Percentiles rank a stretch among this genome's conserved stretches.
These are phyloP conservation scores for Cochlearius cochlearius DNA, from an alignment of 2,113 vertebrate species.

Conservation along the genomic window DNA sequence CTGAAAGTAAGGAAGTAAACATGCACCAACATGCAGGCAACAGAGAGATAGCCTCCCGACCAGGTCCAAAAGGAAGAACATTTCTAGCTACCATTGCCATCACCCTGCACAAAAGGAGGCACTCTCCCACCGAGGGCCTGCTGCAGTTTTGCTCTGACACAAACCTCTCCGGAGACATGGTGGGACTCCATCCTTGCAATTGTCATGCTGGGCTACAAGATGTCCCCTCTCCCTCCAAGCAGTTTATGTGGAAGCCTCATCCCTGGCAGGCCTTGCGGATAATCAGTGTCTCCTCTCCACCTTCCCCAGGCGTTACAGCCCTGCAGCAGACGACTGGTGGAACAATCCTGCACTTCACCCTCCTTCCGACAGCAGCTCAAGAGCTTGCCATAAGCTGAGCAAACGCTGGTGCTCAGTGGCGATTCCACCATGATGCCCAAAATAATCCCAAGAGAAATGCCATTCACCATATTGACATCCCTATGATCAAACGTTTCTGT, in stretches of 20 bases:
- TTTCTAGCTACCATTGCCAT: neutral
- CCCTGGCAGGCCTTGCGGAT: neutral
- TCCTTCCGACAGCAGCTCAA: neutral
- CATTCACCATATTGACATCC: neutral
- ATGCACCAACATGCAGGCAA: neutral
- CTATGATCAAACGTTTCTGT: neutral
- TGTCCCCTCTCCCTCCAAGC: neutral
- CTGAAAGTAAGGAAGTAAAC: neutral
- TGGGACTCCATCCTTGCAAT: neutral
- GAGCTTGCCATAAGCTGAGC: neutral
- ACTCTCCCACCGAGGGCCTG: neutral
- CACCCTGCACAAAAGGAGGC: neutral
- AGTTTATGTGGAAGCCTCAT: neutral
- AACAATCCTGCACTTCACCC: neutral
- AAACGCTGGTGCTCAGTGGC: neutral
- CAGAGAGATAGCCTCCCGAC: neutral
- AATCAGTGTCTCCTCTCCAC: neutral
- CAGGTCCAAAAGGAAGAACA: neutral
- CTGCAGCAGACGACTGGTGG: fast-evolving
- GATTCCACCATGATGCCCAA: neutral
- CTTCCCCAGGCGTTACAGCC: neutral
- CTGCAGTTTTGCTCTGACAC: neutral
- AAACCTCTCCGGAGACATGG: neutral
- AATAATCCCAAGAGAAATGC: neutral
- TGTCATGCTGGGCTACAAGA: neutral